Conservation (phyloP, 2,113 vertebrate species). For the Podarcis muralis region DNA sequence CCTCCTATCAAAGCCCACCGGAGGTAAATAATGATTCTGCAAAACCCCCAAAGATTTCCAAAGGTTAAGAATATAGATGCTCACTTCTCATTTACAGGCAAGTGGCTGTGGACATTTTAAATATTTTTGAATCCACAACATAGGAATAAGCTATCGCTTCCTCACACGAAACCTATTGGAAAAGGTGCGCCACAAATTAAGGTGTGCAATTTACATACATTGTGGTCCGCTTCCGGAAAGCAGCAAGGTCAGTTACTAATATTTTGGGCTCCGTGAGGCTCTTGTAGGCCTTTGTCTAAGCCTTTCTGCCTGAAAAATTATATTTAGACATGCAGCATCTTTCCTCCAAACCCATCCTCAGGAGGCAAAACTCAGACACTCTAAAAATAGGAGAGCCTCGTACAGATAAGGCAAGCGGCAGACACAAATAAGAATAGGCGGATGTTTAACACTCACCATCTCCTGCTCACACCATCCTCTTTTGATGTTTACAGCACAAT, state of each 20-base stretch:
- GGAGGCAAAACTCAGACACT: constrained; percentile 68
- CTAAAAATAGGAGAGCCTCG: constrained; percentile 59
- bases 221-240: constrained; percentile 41
- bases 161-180: constrained; percentile 54
- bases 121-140: constrained; percentile 16
- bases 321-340: constrained; percentile 75
- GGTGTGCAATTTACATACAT: constrained; percentile 56
- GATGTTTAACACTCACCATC: constrained; percentile 84
- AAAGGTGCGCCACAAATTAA: constrained; percentile 48
- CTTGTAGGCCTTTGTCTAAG: constrained; percentile 81
- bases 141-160: constrained; percentile 44
- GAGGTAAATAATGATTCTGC: constrained; percentile 54
- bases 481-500: constrained; percentile 85
- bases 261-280: constrained; percentile 49
- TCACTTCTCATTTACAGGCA: constrained; percentile 39
- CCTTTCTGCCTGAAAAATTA: constrained; percentile 69
- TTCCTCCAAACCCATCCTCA: constrained; percentile 72
- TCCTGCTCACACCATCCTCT: constrained; percentile 83
- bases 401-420: constrained; percentile 51
- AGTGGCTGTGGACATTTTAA: background rate
- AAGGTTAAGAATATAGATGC: constrained; percentile 48
- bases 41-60: constrained; percentile 56
- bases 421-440: constrained; percentile 52
- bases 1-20: constrained; percentile 53
- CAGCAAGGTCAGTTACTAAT: constrained; percentile 48